These are phyloP conservation scores for Heptranchias perlo DNA, from an alignment of 2,113 vertebrate species.

Conservation along the genomic window DNA sequence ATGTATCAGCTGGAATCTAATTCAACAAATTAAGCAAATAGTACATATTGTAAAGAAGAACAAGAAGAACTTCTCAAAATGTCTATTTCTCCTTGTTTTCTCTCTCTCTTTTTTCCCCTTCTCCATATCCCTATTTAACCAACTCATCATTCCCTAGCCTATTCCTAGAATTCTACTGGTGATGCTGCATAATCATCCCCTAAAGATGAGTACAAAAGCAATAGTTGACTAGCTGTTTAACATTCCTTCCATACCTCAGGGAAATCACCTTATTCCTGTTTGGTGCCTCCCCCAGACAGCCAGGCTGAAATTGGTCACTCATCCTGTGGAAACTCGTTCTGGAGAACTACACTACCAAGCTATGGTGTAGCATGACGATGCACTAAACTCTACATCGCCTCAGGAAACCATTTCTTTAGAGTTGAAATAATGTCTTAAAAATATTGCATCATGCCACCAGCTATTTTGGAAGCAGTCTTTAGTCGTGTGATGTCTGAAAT, in stretches of 20 bases:
- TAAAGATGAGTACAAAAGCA: background rate
- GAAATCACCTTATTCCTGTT: background rate
- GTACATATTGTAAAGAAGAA: background rate
- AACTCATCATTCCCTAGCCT: background rate
- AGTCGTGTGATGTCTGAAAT: background rate
- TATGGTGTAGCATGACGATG: background rate
- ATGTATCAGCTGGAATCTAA: background rate
- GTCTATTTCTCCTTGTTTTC: no score
- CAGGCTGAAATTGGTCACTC: background rate
- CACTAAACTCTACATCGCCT: background rate
- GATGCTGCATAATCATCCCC: background rate
- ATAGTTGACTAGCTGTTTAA: slow-evolving; percentile 3
- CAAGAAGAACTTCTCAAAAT: background rate
- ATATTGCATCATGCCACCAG: background rate
- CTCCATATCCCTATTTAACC: background rate
- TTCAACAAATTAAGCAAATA: background rate
- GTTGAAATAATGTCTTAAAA: background rate
- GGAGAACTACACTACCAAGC: background rate
- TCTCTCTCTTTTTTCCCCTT: no score
- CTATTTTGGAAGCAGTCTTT: background rate
- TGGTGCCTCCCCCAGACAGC: background rate
- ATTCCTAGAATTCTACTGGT: background rate
- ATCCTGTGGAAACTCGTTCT: background rate
- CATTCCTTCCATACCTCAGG: background rate
- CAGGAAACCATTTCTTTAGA: background rate